A percentile compares a stretch with the other conserved stretches of the same genome.
Evolutionary conservation across 2,113 vertebrate species (phyloP).

Genomic region (Brienomyrus longianalis): DNA sequence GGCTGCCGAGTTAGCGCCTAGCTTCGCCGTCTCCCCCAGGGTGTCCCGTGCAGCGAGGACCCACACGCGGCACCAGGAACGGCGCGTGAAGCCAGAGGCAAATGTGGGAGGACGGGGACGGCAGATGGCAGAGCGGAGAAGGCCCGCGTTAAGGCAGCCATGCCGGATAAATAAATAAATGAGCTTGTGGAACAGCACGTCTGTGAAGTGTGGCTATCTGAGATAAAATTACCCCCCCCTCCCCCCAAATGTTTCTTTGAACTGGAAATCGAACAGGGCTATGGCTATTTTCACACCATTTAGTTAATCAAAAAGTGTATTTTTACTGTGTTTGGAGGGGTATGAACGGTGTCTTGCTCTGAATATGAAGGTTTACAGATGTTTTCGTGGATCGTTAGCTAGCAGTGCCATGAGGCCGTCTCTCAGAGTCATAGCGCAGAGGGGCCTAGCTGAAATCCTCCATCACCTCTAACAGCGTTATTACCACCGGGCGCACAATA

Average conservation of each 20-base stretch:
- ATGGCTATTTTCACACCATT: not conserved
- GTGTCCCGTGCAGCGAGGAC: slow-evolving; percentile 43
- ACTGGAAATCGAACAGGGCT: not conserved
- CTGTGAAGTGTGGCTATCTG: not conserved
- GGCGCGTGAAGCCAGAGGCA: slow-evolving; percentile 22
- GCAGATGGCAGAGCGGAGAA: slow-evolving; percentile 63
- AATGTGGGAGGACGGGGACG: slow-evolving; percentile 53
- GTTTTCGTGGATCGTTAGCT: not conserved
- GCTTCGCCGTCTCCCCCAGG: slow-evolving; percentile 57
- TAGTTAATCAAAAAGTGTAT: not conserved
- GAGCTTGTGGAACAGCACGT: slow-evolving; percentile 32
- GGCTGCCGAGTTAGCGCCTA: slow-evolving; percentile 66
- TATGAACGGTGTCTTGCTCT: not conserved
- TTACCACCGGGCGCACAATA: slow-evolving; percentile 10
- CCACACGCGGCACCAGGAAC: slow-evolving; percentile 52
- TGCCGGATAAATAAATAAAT: not conserved
- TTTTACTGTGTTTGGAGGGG: not conserved
- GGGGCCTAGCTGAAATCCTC: not conserved
- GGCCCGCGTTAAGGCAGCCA: not conserved
- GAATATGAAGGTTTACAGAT: not conserved
- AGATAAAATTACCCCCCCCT: not conserved
- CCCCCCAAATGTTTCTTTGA: not conserved
- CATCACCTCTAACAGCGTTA: not conserved
- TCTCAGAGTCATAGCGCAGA: not conserved
- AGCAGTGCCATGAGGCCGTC: not conserved